Percentiles rank a stretch among this genome's conserved stretches.
phyloP scores from a whole-genome alignment of 2,888 invertebrate species.

The Odontothrips loti region DNA sequence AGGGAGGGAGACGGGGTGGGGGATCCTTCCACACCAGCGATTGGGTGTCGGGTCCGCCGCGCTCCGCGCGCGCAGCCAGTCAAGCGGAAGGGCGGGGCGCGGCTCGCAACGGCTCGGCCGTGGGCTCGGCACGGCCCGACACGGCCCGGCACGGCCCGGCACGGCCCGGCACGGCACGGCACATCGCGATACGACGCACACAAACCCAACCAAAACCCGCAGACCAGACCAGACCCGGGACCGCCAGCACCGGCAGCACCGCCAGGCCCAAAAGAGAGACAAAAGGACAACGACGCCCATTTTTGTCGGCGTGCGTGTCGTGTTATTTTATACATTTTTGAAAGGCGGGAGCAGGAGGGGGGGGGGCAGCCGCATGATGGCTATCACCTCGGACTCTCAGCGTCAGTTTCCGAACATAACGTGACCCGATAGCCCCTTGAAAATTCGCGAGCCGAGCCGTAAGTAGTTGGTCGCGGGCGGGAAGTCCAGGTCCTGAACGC shows the following conservation, averaged over 20 bases:
- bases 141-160: not conserved
- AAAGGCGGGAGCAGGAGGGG: too few species aligned
- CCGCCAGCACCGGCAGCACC: not conserved
- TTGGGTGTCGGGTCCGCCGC: slow-evolving; percentile 25
- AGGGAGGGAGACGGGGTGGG: slow-evolving; percentile 32
- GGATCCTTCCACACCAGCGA: slow-evolving; percentile 32
- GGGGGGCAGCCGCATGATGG: too few species aligned
- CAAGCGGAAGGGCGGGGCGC: slow-evolving; percentile 39
- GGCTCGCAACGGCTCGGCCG: slow-evolving; percentile 27
- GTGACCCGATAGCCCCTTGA: too few species aligned
- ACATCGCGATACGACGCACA: slow-evolving; percentile 15
- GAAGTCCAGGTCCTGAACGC: too few species aligned
- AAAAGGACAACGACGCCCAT: not conserved
- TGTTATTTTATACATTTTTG: too few species aligned
- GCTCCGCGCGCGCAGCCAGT: slow-evolving; percentile 39
- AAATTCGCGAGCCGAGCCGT: too few species aligned
- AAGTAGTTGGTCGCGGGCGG: too few species aligned
- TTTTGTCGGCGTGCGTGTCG: not conserved
- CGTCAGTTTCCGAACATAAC: too few species aligned
- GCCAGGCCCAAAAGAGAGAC: not conserved
- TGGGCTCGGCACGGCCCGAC: not conserved
- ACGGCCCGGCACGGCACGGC: not conserved
- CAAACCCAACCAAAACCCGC: not conserved
- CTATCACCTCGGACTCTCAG: too few species aligned
- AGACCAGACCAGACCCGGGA: not conserved